A percentile compares a stretch with the other conserved stretches of the same genome.
Conservation (phyloP, 1,140 invertebrate species). For the Halotydeus destructor region DNA sequence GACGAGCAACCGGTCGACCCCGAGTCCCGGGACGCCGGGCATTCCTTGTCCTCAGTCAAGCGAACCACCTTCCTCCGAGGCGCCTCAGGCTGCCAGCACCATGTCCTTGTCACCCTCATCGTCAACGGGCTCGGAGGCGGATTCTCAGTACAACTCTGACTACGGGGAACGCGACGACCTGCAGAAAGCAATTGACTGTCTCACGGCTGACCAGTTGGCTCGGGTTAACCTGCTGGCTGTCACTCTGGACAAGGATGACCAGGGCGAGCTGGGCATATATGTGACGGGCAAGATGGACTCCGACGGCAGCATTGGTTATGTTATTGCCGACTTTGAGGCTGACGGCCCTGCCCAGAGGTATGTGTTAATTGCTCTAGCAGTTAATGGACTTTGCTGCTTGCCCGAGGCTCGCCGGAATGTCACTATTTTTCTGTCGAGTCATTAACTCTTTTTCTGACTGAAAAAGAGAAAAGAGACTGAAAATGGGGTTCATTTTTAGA, state of each 20-base stretch:
- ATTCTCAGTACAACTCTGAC: not conserved
- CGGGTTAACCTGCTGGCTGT: conserved; percentile 3
- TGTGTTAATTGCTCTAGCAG: conserved; percentile 18
- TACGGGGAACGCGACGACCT: not conserved
- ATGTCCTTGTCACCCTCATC: not conserved
- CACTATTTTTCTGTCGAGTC: too few relatives aligned
- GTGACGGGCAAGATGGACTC: conserved; percentile 49
- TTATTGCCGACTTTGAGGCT: conserved; percentile 58
- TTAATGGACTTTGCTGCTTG: not conserved
- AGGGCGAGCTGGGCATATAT: conserved; percentile 56
- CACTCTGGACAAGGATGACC: conserved; percentile 37
- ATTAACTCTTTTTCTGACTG: too few relatives aligned
- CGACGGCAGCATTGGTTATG: conserved; percentile 45
- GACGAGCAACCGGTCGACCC: not conserved
- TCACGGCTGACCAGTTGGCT: not conserved
- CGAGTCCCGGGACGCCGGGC: too few relatives aligned
- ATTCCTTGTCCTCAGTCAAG: conserved; percentile 5
- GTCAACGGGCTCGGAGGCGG: not conserved
- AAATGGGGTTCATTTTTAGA: too few relatives aligned
- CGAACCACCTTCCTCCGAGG: conserved; percentile 7
- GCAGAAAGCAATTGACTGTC: not conserved
- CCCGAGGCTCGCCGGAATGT: not conserved
- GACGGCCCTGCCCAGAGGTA: conserved; percentile 52
- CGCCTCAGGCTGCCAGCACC: not conserved
- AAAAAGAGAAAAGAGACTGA: too few relatives aligned